phyloP scores from a whole-genome alignment of 2,113 vertebrate species.

The Amphiprion percula region DNA sequence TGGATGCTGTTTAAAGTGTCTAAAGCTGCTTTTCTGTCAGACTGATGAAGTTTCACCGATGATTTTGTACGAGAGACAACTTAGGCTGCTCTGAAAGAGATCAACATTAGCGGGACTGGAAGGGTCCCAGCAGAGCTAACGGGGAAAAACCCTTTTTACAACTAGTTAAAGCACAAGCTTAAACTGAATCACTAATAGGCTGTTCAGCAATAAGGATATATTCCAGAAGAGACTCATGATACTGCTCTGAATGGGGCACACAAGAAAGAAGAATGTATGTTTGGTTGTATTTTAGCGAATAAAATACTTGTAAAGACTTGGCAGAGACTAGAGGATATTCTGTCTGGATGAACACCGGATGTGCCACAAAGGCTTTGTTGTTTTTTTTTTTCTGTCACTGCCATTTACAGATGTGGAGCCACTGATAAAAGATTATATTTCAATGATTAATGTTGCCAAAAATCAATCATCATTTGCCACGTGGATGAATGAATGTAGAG shows the following conservation, averaged over 20 bases:
- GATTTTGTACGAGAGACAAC: constrained; percentile 37
- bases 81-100: constrained; percentile 39
- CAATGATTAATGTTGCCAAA: constrained; percentile 54
- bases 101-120: constrained; percentile 14
- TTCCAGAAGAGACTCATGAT: neutral
- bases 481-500: constrained; percentile 28
- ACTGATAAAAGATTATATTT: constrained; percentile 28
- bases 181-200: neutral
- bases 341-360: neutral
- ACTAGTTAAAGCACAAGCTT: neutral
- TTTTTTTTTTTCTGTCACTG: constrained; percentile 6
- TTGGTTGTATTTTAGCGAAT: neutral
- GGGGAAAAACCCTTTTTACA: neutral
- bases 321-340: too few relatives aligned
- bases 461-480: constrained; percentile 14
- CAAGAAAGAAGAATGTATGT: neutral
- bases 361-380: neutral
- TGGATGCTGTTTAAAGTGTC: constrained; percentile 62
- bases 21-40: constrained; percentile 21
- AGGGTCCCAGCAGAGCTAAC: neutral
- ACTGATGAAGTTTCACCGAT: constrained; percentile 39
- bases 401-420: constrained; percentile 50
- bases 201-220: too few relatives aligned
- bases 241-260: neutral
- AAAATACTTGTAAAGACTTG: too few relatives aligned